Evolutionary conservation across 2,797 vertebrate species (phyloP).

Genomic region (Bradypodion pumilum): DNA sequence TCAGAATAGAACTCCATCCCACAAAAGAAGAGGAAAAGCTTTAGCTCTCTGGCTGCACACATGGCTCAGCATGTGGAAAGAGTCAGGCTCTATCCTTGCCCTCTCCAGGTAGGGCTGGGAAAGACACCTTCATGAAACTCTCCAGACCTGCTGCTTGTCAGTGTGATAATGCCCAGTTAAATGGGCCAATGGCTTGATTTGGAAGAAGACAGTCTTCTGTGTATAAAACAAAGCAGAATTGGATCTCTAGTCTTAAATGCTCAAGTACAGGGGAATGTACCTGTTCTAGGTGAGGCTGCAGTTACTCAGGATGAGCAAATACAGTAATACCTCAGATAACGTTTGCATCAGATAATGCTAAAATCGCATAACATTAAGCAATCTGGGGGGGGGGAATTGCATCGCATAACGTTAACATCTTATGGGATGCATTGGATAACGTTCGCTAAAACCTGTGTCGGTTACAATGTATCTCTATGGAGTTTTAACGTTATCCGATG

Average conservation of each 20-base stretch:
- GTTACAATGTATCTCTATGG: no score
- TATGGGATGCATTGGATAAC: no score
- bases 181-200: not conserved
- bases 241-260: not conserved
- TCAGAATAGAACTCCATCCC: constrained; percentile 38
- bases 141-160: not conserved
- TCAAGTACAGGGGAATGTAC: no score
- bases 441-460: no score
- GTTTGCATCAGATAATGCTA: no score
- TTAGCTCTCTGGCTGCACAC: not conserved
- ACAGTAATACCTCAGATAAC: no score
- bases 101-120: not conserved
- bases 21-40: constrained; percentile 5
- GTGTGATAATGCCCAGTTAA: no score
- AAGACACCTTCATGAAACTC: not conserved
- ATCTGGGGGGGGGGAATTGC: no score
- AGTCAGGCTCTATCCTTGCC: not conserved
- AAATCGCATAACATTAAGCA: no score
- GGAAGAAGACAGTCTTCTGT: not conserved
- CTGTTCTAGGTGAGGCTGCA: not conserved
- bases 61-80: not conserved
- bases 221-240: constrained; percentile 26
- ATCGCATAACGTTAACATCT: no score
- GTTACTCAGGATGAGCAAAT: not conserved
- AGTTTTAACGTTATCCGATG: no score